Evolutionary conservation across 1,140 invertebrate species (phyloP).

Genomic region (Micrasema minimum): DNA sequence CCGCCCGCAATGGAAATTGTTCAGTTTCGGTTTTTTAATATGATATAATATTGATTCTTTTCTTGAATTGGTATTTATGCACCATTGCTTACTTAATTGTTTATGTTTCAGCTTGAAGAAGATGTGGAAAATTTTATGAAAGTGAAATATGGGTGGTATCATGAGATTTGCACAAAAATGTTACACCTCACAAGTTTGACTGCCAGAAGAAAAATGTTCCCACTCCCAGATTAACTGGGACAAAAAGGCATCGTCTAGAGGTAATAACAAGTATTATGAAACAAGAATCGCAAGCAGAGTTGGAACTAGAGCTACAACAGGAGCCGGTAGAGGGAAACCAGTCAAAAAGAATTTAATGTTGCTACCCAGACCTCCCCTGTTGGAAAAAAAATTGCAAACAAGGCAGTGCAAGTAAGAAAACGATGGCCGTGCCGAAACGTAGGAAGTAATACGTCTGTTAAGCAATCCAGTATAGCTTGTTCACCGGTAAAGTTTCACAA

Average conservation of each 20-base stretch:
- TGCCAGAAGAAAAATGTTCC: background rate
- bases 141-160: background rate
- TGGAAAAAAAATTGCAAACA: background rate
- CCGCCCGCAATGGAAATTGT: background rate
- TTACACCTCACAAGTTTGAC: conserved; percentile 2
- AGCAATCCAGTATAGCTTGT: background rate
- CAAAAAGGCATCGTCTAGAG: too few species aligned
- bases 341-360: background rate
- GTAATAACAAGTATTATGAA: background rate
- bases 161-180: background rate
- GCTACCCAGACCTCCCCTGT: background rate
- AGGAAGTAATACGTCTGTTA: background rate
- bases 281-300: background rate
- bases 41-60: too few species aligned
- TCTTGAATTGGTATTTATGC: background rate
- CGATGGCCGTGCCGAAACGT: background rate
- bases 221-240: too few species aligned
- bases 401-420: background rate
- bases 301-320: background rate
- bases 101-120: conserved; percentile 17
- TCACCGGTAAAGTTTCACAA: background rate
- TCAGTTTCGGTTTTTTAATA: background rate
- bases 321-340: background rate
- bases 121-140: background rate
- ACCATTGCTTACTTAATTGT: background rate